Conservation (phyloP, 2,888 invertebrate genomes). For the Mayetiola destructor region DNA sequence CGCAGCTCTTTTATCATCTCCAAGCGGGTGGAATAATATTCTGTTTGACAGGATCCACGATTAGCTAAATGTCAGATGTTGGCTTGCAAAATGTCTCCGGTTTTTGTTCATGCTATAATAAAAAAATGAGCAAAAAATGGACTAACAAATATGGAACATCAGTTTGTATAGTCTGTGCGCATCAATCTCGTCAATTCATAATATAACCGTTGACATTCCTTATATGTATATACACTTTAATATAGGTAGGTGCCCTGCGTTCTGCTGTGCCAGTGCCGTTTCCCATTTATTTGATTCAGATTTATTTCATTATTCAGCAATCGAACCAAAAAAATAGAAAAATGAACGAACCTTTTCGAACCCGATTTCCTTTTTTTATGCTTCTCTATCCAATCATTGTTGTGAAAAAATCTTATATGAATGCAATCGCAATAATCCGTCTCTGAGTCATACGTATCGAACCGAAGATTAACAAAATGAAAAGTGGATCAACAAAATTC, state of each 20-base stretch:
- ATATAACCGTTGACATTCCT: slow-evolving; percentile 2
- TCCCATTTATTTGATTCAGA: too few species aligned
- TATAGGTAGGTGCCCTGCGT: too few species aligned
- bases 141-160: slow-evolving; percentile 10
- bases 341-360: too few species aligned
- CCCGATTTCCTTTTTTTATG: background rate
- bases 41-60: slow-evolving; percentile 3
- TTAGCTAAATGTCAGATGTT: background rate
- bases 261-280: background rate
- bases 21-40: background rate
- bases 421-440: background rate
- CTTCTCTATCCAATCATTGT: background rate
- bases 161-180: background rate
- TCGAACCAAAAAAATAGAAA: too few species aligned
- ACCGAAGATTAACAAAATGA: slow-evolving; percentile 3
- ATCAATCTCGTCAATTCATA: slow-evolving; percentile 13
- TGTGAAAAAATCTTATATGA: background rate
- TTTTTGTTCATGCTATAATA: background rate
- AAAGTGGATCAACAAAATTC: slow-evolving; percentile 5
- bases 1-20: background rate
- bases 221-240: background rate
- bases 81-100: background rate
- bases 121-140: background rate
- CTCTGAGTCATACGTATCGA: background rate
- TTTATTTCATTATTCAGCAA: too few species aligned